Conservation (phyloP, 2,888 invertebrate species). For the Aphodius sticticus region DNA sequence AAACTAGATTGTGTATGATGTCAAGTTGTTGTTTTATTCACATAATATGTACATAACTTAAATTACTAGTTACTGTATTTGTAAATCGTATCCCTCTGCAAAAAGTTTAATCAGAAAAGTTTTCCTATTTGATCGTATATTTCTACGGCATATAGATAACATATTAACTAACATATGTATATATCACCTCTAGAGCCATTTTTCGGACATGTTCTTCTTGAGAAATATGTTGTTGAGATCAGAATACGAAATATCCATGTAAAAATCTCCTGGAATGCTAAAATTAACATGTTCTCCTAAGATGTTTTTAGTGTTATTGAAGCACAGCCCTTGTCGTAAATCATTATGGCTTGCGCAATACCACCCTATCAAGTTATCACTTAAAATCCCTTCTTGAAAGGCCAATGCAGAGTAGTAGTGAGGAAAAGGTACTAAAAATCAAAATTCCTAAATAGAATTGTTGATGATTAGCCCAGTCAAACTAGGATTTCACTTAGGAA, state of each 20-base stretch:
- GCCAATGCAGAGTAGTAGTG: not conserved
- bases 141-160: no score
- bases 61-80: no score
- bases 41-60: not conserved
- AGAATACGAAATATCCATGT: not conserved
- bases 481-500: no score
- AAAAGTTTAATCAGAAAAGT: no score
- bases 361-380: not conserved
- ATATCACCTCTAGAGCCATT: not conserved
- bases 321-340: not conserved
- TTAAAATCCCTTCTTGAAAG: not conserved
- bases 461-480: no score
- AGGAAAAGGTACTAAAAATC: not conserved
- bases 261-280: not conserved
- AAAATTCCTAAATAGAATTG: no score
- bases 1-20: not conserved
- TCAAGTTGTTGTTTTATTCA: not conserved
- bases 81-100: no score
- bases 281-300: conserved; percentile 16
- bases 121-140: no score
- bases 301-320: not conserved
- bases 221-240: not conserved
- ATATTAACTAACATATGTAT: not conserved
- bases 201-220: not conserved
- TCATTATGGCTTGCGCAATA: not conserved